A percentile compares a stretch with the other conserved stretches of the same genome.
These are phyloP conservation scores for Sebastes trivittatus DNA, from an alignment of 2,797 vertebrate genomes.

Conservation along the genomic window DNA sequence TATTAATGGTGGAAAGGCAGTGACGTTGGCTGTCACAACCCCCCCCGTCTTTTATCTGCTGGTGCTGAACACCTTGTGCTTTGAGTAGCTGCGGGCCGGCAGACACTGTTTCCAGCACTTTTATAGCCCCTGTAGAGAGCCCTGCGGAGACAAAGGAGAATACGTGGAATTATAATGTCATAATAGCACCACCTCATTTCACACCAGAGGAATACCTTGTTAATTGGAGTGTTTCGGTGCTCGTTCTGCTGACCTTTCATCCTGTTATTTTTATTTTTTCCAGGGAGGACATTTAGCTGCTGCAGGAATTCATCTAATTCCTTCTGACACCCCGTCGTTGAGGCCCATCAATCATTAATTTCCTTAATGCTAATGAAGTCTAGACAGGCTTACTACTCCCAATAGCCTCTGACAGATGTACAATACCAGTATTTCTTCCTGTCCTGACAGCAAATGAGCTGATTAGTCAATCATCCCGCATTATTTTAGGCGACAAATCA, in stretches of 20 bases:
- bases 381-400: slow-evolving; percentile 44
- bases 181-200: slow-evolving; percentile 9
- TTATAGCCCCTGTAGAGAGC: slow-evolving; percentile 25
- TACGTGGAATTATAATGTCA: slow-evolving; percentile 49
- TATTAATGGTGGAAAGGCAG: slow-evolving; percentile 65
- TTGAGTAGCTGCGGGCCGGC: slow-evolving; percentile 21
- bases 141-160: slow-evolving; percentile 6
- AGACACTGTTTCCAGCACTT: slow-evolving; percentile 11
- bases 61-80: slow-evolving; percentile 22
- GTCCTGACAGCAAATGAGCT: slow-evolving; percentile 45
- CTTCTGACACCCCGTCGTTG: slow-evolving; percentile 28
- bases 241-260: slow-evolving; percentile 42
- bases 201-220: slow-evolving; percentile 15
- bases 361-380: slow-evolving; percentile 59
- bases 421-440: slow-evolving; percentile 32
- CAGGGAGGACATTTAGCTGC: slow-evolving; percentile 28
- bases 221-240: slow-evolving; percentile 32
- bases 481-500: slow-evolving; percentile 38
- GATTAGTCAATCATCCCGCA: slow-evolving; percentile 49
- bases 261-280: slow-evolving; percentile 29
- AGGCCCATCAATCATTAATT: slow-evolving; percentile 61
- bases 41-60: slow-evolving; percentile 27
- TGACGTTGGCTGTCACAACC: slow-evolving; percentile 61
- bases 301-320: slow-evolving; percentile 36
- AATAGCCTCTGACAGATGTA: slow-evolving; percentile 50